Evolutionary conservation across 2,888 invertebrate genomes (phyloP), one percentile per base, ranked within the genome.

Genomic region (Blastobasis adustella): DNA sequence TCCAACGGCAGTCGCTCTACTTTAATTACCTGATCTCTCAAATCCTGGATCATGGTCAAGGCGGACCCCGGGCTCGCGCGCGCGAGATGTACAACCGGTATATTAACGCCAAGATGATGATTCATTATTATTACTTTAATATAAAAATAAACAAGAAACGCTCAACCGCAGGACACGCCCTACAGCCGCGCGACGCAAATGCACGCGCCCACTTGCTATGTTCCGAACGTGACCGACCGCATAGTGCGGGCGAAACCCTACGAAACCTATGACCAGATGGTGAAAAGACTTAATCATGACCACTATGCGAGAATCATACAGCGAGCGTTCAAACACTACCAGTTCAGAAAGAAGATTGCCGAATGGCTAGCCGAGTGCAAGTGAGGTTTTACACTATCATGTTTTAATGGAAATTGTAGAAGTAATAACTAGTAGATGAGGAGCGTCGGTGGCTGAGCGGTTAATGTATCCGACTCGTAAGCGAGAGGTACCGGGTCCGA

Each of bases 251-350:
- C 92, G 0, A 87, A 90, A 49, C 89, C 89, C 0, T 95, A 94
- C 66, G 92, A 93, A 72, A 91, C 91, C 0, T 91, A 91, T 54
- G 92, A 91, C 0, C 90, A 93, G 64, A 89, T 90, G 78, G 82
- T 90, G 48, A 79, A 72, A 38, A 82, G 91, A 3, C 79, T 92
- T 50, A 90, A 91, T 60, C 89, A 91, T 54, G 76, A 90, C 41
- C 83, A 89, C 58, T 91, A 87, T 66, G 90, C 91, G 40, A 71
- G 89, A 6, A 77, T 91, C 45, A 93, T 95, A 59, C 95, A 95
- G 69, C 86, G 92, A 55, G 90, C 91, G 51, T 93, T 90, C 65
- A 84, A 90, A 55, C 90, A 90, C 47, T 89, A 92, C 74, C 90
- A 88, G 65, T 89, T 84, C 57, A 70, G 89, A 37, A 73, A 79